phyloP scores from a whole-genome alignment of 2,797 vertebrate genomes.

The Ptychobarbus kaznakovi region DNA sequence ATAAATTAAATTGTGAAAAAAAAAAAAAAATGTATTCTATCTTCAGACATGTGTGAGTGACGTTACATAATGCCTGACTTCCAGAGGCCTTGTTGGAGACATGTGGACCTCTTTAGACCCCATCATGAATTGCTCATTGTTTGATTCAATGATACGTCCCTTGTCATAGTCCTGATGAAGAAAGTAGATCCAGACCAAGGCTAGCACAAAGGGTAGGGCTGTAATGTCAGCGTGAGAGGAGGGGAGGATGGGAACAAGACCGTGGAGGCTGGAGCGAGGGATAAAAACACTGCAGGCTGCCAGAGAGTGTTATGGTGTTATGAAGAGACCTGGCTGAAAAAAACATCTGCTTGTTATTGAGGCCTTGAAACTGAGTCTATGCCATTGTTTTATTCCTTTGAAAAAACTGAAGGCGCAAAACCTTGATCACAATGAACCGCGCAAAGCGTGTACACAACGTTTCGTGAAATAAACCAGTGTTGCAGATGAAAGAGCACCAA shows the following conservation, averaged over 20 bases:
- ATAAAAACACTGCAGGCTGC: slow-evolving; percentile 39
- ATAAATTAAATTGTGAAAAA: no score
- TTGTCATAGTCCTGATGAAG: slow-evolving; percentile 41
- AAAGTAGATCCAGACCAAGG: slow-evolving; percentile 37
- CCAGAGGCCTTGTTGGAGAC: slow-evolving; percentile 21
- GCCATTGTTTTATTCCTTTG: slow-evolving; percentile 20
- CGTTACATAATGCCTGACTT: slow-evolving; percentile 13
- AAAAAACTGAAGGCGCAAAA: slow-evolving; percentile 11
- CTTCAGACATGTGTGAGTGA: slow-evolving; percentile 1
- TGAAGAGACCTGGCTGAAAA: slow-evolving; percentile 43
- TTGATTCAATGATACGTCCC: slow-evolving; percentile 41
- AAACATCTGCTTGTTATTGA: slow-evolving; percentile 44
- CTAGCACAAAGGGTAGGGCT: slow-evolving; percentile 40
- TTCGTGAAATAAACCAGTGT: background rate
- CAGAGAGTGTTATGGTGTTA: slow-evolving; percentile 32
- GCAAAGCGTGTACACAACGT: background rate
- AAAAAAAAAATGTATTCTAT: no score
- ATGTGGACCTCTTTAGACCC: slow-evolving; percentile 48
- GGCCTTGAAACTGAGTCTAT: slow-evolving; percentile 6
- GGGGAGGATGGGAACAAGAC: slow-evolving; percentile 43
- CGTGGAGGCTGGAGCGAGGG: slow-evolving; percentile 8
- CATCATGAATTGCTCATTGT: slow-evolving; percentile 52
- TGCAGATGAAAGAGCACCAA: background rate
- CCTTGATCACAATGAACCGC: background rate
- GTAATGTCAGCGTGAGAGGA: slow-evolving; percentile 34